Conservation (phyloP, 2,113 vertebrate species). For the Psophia crepitans region DNA sequence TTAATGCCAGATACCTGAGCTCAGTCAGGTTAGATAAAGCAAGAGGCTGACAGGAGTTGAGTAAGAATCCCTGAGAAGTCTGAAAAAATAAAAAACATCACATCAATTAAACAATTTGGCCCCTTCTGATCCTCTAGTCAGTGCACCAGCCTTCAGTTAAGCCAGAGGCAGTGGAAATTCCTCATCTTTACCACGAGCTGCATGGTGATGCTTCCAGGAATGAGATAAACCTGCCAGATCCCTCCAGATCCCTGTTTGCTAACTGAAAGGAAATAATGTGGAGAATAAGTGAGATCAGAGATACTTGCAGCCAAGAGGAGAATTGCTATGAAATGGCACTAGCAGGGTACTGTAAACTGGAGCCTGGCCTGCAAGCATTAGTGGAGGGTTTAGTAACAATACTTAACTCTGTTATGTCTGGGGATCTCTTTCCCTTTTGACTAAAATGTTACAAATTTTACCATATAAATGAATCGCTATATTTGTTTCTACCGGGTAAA, state of each 20-base stretch:
- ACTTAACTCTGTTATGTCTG: slow-evolving; percentile 5
- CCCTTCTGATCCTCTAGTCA: slow-evolving; percentile 37
- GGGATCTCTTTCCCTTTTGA: background rate
- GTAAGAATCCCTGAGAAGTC: slow-evolving; percentile 69
- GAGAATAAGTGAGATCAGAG: background rate
- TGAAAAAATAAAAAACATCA: slow-evolving; percentile 26
- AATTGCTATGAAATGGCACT: background rate
- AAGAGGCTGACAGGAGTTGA: background rate
- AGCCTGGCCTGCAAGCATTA: slow-evolving; percentile 77
- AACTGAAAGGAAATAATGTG: background rate
- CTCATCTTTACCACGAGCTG: background rate
- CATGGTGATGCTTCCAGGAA: background rate
- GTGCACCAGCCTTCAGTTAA: background rate
- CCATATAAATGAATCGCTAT: slow-evolving; percentile 8
- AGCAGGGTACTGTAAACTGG: slow-evolving; percentile 1
- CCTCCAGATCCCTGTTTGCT: background rate
- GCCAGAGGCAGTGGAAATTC: background rate
- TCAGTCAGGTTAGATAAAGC: background rate
- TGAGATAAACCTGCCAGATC: background rate
- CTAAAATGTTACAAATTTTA: slow-evolving; percentile 35
- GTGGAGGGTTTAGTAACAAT: slow-evolving; percentile 46
- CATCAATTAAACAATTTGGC: background rate
- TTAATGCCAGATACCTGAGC: background rate
- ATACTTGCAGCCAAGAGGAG: slow-evolving; percentile 30
- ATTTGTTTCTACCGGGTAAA: slow-evolving; percentile 41